phyloP scores from a whole-genome alignment of 2,888 invertebrate genomes.

The Brachylomia viminalis region DNA sequence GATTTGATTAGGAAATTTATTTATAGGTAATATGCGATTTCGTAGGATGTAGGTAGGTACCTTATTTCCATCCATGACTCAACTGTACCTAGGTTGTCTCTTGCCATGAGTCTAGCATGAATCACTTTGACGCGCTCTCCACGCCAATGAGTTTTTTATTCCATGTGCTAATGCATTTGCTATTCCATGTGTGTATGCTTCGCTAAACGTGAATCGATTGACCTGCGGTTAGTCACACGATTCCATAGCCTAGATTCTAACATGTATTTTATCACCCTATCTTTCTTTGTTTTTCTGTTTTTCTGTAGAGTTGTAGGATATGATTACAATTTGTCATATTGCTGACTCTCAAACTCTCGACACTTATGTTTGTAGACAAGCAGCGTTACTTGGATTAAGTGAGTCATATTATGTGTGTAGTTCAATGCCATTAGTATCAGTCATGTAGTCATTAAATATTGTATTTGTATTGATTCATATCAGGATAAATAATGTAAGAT shows the following conservation, averaged over 20 bases:
- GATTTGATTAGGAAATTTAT: background rate
- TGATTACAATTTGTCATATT: background rate
- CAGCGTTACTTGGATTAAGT: background rate
- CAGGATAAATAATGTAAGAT: slow-evolving; percentile 21
- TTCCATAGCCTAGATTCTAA: slow-evolving; percentile 32
- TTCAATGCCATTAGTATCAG: slow-evolving; percentile 32
- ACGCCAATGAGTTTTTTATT: slow-evolving; percentile 22
- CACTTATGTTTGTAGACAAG: slow-evolving; percentile 5
- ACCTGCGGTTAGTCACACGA: slow-evolving; percentile 5
- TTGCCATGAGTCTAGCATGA: slow-evolving; percentile 30
- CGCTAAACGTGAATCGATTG: slow-evolving; percentile 37
- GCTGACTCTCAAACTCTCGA: background rate
- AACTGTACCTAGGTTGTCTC: slow-evolving; percentile 13
- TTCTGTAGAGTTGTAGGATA: background rate
- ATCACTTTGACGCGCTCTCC: slow-evolving; percentile 29
- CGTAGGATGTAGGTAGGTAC: background rate
- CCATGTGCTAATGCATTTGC: background rate
- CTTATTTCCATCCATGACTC: slow-evolving; percentile 37
- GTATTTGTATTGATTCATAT: slow-evolving; percentile 25
- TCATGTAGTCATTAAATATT: slow-evolving; percentile 20
- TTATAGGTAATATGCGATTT: background rate
- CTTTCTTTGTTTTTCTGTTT: background rate
- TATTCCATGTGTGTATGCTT: background rate
- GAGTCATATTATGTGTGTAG: slow-evolving; percentile 27
- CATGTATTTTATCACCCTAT: background rate